A percentile compares a stretch with the other conserved stretches of the same genome.
phyloP scores from a whole-genome alignment of 2,888 invertebrate species.

The Sinodicranocentrus sp. region DNA sequence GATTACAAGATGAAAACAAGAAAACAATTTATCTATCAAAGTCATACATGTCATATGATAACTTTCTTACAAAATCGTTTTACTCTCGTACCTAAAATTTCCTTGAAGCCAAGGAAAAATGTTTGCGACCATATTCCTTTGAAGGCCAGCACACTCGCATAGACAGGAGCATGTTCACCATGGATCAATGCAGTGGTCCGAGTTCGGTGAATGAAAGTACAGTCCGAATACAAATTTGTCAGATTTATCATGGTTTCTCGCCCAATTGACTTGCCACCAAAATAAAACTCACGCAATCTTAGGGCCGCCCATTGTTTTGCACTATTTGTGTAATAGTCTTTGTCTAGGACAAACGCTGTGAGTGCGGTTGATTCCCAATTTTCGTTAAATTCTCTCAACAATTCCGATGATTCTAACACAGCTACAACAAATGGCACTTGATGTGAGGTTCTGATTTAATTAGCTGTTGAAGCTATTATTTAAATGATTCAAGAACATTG shows the following conservation, averaged over 20 bases:
- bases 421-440: too few species aligned
- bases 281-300: conserved; percentile 52
- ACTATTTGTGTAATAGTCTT: not conserved
- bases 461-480: too few species aligned
- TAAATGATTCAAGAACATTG: too few species aligned
- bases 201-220: conserved; percentile 48
- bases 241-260: conserved; percentile 50
- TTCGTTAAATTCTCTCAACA: conserved; percentile 45
- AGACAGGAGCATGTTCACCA: conserved; percentile 50
- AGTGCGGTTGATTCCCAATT: conserved; percentile 41
- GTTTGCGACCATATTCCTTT: conserved; percentile 60
- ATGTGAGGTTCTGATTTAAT: too few species aligned
- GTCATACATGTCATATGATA: not conserved
- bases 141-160: conserved; percentile 47
- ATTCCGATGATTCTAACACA: conserved; percentile 31
- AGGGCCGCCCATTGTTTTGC: conserved; percentile 34
- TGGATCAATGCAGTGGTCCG: conserved; percentile 52
- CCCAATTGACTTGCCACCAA: conserved; percentile 38
- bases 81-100: conserved; percentile 47
- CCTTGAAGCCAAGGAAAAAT: conserved; percentile 48
- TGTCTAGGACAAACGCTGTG: conserved; percentile 35
- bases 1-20: too few species aligned
- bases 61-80: not conserved
- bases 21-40: not conserved
- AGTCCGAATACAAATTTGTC: conserved; percentile 64